Conservation (phyloP, 2,113 vertebrate genomes). For the Guaruba guarouba region DNA sequence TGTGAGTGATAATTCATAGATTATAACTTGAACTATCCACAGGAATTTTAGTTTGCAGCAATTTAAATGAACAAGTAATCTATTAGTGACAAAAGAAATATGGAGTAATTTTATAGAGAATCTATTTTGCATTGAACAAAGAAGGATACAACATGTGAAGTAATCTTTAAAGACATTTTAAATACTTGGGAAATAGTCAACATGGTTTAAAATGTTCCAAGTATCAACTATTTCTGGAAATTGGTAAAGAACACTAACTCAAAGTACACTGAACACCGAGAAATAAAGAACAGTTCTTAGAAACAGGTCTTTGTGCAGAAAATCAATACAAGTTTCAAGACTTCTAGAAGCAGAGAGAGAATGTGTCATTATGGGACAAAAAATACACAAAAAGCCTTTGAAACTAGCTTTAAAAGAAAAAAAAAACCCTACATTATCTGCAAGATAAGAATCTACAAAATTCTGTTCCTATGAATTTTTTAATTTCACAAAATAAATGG, state of each 20-base stretch:
- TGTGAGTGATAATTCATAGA: neutral
- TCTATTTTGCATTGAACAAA: neutral
- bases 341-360: neutral
- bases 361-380: neutral
- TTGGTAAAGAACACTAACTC: neutral
- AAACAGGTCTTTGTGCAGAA: neutral
- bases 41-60: neutral
- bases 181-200: neutral
- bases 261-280: neutral
- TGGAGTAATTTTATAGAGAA: neutral
- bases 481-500: neutral
- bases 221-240: neutral
- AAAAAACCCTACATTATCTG: neutral
- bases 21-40: neutral
- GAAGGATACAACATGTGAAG: neutral
- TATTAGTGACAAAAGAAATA: neutral
- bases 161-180: neutral
- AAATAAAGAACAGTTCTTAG: neutral
- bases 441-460: neutral
- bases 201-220: neutral
- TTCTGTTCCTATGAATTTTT: neutral
- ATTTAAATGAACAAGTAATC: neutral
- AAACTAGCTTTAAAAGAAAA: neutral
- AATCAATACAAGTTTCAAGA: neutral
- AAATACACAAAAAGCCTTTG: neutral